A percentile compares a stretch with the other conserved stretches of the same genome.
These are phyloP conservation scores for Psittacula derbiana DNA, from an alignment of 2,797 vertebrate genomes.

Conservation along the genomic window DNA sequence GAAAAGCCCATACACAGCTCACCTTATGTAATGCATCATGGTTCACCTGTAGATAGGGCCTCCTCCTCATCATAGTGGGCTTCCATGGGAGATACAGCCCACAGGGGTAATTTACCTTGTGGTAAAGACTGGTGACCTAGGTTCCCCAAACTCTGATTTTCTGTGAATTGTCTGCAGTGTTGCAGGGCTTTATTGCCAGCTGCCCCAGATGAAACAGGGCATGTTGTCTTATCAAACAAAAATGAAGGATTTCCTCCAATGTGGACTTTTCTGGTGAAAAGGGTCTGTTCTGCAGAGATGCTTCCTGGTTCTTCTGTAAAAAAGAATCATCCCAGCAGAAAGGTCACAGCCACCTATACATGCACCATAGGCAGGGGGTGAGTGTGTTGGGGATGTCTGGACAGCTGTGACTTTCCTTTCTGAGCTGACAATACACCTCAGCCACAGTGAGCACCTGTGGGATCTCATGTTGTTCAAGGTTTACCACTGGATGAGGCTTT, in stretches of 20 bases:
- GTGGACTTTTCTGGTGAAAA: not conserved
- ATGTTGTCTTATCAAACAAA: not conserved
- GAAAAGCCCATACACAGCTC: not conserved
- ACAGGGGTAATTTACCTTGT: not conserved
- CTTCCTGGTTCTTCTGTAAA: not conserved
- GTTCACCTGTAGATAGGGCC: not conserved
- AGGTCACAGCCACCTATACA: not conserved
- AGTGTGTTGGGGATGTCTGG: not conserved
- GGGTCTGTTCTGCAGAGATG: not conserved
- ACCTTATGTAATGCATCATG: not conserved
- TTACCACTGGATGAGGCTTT: not conserved
- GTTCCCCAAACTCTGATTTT: not conserved
- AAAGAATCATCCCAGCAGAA: not conserved
- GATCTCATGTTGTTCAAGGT: not conserved
- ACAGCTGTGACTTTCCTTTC: not conserved
- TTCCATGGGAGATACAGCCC: not conserved
- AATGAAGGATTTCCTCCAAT: not conserved
- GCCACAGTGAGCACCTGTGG: not conserved
- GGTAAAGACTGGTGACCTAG: not conserved
- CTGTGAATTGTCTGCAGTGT: accelerated
- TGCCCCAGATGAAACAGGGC: not conserved
- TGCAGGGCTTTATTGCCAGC: not conserved
- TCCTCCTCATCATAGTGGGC: not conserved
- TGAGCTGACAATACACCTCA: not conserved
- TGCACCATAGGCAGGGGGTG: accelerated